phyloP scores from a whole-genome alignment of 2,888 invertebrate species.

The Drosophila anomalata region DNA sequence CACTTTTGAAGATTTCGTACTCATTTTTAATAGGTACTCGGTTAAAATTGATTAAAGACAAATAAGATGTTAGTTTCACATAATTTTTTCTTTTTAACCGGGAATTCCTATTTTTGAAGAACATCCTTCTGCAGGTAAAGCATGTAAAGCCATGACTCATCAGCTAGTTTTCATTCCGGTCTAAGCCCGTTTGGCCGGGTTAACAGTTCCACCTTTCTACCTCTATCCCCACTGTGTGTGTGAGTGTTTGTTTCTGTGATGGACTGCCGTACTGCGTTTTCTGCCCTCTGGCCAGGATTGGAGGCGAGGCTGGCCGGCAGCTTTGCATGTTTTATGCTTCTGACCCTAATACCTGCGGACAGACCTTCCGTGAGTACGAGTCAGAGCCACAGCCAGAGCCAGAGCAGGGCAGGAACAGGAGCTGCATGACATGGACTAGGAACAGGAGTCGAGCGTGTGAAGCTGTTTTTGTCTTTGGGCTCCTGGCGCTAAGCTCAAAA shows the following conservation, averaged over 20 bases:
- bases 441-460: conserved; percentile 51
- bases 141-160: conserved; percentile 30
- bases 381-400: background rate
- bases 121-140: background rate
- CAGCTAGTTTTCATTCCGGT: conserved; percentile 1
- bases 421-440: conserved; percentile 6
- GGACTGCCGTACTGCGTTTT: conserved; percentile 48
- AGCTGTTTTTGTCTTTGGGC: conserved; percentile 69
- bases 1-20: background rate
- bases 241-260: conserved; percentile 58
- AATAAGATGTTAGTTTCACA: background rate
- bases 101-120: background rate
- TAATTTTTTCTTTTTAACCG: background rate
- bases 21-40: background rate
- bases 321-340: conserved; percentile 74
- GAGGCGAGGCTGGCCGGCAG: conserved; percentile 39
- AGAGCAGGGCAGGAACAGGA: background rate
- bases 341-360: conserved; percentile 71
- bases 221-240: conserved; percentile 1
- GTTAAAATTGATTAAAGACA: background rate
- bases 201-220: conserved; percentile 11
- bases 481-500: conserved; percentile 50
- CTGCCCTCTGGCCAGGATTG: conserved; percentile 32
- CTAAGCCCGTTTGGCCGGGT: background rate
- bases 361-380: conserved; percentile 19